Conservation (phyloP, 1,140 invertebrate genomes). For the Chironomus tepperi region DNA sequence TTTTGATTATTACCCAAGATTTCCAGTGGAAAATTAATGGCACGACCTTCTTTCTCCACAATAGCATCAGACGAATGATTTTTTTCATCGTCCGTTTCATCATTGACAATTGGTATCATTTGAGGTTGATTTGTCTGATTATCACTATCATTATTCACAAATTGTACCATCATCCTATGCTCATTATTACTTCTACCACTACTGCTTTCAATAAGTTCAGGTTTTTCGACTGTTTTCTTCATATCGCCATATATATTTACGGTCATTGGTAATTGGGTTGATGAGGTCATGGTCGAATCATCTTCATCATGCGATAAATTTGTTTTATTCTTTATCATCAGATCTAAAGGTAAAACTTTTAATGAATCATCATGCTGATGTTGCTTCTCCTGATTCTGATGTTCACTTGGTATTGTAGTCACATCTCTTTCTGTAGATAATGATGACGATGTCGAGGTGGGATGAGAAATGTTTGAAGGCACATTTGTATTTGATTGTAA, state of each 20-base stretch:
- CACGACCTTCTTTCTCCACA: constrained; percentile 12
- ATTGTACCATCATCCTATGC: not conserved
- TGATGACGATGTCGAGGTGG: not conserved
- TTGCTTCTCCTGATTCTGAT: not conserved
- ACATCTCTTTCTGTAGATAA: not conserved
- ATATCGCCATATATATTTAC: not conserved
- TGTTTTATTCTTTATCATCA: not conserved
- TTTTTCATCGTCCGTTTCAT: not conserved
- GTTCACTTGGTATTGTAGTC: constrained; percentile 18
- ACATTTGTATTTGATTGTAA: constrained; percentile 20
- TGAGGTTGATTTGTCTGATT: constrained; percentile 14
- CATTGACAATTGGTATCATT: not conserved
- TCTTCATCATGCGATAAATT: not conserved
- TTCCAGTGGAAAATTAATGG: constrained; percentile 21
- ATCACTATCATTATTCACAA: constrained; percentile 23
- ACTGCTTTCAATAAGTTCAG: not conserved
- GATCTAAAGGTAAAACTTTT: constrained; percentile 13
- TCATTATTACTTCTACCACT: not conserved
- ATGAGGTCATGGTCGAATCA: constrained; percentile 17
- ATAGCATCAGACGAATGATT: not conserved
- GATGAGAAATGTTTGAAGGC: not conserved
- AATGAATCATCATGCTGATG: constrained; percentile 3
- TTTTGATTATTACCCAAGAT: constrained; percentile 10
- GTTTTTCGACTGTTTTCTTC: not conserved
- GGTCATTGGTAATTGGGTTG: constrained; percentile 16